Evolutionary conservation across 2,888 invertebrate species (phyloP).

Genomic region (Calameuta idolon): DNA sequence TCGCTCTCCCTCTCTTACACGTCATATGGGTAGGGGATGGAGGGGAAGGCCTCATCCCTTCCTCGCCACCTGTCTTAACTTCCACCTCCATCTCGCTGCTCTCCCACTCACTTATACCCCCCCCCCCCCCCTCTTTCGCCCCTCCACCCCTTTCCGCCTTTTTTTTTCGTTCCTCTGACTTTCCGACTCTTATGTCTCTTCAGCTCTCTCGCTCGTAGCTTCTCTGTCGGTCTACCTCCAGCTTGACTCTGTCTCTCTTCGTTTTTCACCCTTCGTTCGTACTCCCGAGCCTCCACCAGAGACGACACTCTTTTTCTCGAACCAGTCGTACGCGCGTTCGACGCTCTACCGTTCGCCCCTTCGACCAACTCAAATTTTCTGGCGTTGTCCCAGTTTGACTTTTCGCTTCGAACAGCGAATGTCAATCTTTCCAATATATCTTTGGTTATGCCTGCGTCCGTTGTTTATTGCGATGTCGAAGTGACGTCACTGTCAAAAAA

Average conservation of each 20-base stretch:
- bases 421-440: too few relatives aligned
- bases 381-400: slow-evolving; percentile 60
- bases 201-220: neutral
- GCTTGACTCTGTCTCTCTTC: slow-evolving; percentile 24
- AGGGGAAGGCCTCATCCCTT: too few relatives aligned
- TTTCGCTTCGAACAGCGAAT: slow-evolving; percentile 41
- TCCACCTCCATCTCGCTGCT: slow-evolving; percentile 17
- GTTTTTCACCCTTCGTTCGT: slow-evolving; percentile 1
- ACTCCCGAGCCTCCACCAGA: too few relatives aligned
- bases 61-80: neutral
- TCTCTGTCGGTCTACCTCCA: neutral
- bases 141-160: neutral
- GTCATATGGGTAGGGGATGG: too few relatives aligned
- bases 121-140: neutral
- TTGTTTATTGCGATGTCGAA: too few relatives aligned
- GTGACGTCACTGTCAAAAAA: too few relatives aligned
- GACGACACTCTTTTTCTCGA: slow-evolving; percentile 43
- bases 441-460: too few relatives aligned
- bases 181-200: neutral
- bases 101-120: slow-evolving; percentile 9
- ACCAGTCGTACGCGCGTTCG: slow-evolving; percentile 45
- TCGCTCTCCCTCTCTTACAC: slow-evolving; percentile 5
- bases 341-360: slow-evolving; percentile 52
- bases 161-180: slow-evolving; percentile 12
- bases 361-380: slow-evolving; percentile 56